A percentile compares a stretch with the other conserved stretches of the same genome.
These are phyloP conservation scores for Trachelus tabidus DNA, from an alignment of 2,888 invertebrate species.

Conservation along the genomic window DNA sequence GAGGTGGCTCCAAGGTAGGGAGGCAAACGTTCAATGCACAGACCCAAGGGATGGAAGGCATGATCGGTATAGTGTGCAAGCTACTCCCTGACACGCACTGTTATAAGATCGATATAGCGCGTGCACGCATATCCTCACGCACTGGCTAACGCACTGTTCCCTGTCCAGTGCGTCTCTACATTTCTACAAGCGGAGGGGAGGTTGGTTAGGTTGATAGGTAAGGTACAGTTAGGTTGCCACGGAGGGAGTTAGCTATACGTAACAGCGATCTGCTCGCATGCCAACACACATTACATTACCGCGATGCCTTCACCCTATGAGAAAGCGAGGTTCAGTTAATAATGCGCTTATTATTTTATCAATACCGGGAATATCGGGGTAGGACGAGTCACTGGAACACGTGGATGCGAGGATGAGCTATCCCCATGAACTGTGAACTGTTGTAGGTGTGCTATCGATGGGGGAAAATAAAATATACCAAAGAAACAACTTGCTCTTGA, in stretches of 20 bases:
- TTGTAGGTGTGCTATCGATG: not conserved
- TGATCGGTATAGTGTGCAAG: constrained; percentile 26
- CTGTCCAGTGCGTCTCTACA: constrained; percentile 2
- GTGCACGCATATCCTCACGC: constrained; percentile 51
- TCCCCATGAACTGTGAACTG: not conserved
- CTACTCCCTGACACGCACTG: constrained; percentile 49
- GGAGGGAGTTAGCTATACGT: not conserved
- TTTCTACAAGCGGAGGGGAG: constrained; percentile 10
- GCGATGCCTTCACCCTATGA: constrained; percentile 28
- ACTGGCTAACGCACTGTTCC: constrained; percentile 16
- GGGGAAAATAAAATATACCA: constrained; percentile 43
- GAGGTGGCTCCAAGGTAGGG: not conserved
- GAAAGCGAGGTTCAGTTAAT: constrained; percentile 47
- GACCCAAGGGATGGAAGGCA: constrained; percentile 10
- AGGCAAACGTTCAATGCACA: not conserved
- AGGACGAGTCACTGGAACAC: not conserved
- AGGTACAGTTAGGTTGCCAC: not conserved
- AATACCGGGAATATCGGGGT: constrained; percentile 51
- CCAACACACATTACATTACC: constrained; percentile 51
- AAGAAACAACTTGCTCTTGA: constrained; percentile 41
- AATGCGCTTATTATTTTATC: constrained; percentile 61
- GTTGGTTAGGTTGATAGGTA: not conserved
- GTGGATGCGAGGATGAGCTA: constrained; percentile 2
- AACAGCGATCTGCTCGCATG: constrained; percentile 46
- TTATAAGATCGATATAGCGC: constrained; percentile 55